A percentile compares a stretch with the other conserved stretches of the same genome.
Evolutionary conservation across 1,140 invertebrate species (phyloP).

Genomic region (Pseudomyrmex cubaensis): DNA sequence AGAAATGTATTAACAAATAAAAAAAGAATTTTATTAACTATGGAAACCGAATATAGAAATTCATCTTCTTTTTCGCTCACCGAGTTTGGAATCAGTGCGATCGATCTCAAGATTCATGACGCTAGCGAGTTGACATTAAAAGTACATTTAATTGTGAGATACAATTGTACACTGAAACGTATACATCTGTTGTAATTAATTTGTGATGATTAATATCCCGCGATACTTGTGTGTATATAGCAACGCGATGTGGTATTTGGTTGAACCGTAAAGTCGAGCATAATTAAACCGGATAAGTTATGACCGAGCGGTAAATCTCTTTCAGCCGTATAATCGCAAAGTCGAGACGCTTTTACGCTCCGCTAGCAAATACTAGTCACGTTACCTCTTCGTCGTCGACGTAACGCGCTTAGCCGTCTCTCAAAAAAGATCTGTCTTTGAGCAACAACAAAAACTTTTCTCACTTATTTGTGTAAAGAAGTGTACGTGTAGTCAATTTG

Average conservation of each 20-base stretch:
- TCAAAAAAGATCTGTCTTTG: no score
- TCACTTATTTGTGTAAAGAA: no score
- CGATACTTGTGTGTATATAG: constrained; percentile 7
- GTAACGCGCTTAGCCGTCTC: not conserved
- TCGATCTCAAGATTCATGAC: not conserved
- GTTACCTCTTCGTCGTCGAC: constrained; percentile 7
- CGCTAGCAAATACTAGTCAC: constrained; percentile 5
- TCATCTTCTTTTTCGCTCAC: not conserved
- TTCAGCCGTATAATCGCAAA: constrained; percentile 45
- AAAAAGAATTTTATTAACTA: not conserved
- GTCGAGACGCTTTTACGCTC: constrained; percentile 43
- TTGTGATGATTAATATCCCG: constrained; percentile 12
- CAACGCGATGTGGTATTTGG: constrained; percentile 2
- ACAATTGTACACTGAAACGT: not conserved
- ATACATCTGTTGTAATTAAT: constrained; percentile 7
- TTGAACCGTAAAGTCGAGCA: constrained; percentile 38
- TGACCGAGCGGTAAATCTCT: constrained; percentile 34
- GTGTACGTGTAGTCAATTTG: no score
- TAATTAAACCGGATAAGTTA: constrained; percentile 52
- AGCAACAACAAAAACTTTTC: no score
- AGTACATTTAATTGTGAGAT: no score
- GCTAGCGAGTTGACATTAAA: not conserved
- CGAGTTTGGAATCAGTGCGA: no score
- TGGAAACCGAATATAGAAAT: not conserved
- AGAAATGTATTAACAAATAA: not conserved